Evolutionary conservation across 2,888 invertebrate species (phyloP), one percentile per base, ranked within the genome.

Genomic region (Lysandra bellargus): DNA sequence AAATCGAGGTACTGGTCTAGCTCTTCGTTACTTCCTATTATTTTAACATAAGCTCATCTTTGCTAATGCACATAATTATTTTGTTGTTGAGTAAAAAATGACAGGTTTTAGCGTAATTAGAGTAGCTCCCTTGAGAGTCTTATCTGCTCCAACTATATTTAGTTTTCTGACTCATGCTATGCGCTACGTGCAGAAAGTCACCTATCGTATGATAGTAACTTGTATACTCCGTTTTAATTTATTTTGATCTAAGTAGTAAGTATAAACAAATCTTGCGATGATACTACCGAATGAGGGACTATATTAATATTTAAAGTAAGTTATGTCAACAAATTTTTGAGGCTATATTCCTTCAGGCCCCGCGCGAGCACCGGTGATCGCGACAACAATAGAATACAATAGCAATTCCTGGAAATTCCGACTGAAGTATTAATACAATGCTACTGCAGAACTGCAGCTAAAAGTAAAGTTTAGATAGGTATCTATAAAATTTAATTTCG

Each of bases 71-170:
- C 61, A 23, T 23, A 23, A 23, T 23, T 23, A 23, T 23, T 64
- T 64, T 64, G 3, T 30, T 30, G 12, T 30, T 64, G 30, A 64
- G 30, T 69, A 64, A 37, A 69, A 69, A 37, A 33, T 33, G 1
- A 5, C 17, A 37, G 69, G 37, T 69, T 69, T 69, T 69, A 69
- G 33, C 33, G 4, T 69, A 69, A 69, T 69, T 69, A 69, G 69
- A 7, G 69, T 1, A 33, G 69, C 23, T 69, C 69, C 69, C 69
- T 37, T 14, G 33, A 33, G 33, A 2, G 14, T 37, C 69, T 69
- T 33, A 69, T 69, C 69, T 69, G 69, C 17, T 37, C 14, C 30
- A 64, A 64, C 33, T 69, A 69, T 69, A 33, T 69, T 64, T 64
- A 64, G 64, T 64, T 64, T 23, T 69, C 7, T 61, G 69, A 69